A percentile compares a stretch with the other conserved stretches of the same genome.
Conservation (phyloP, 2,113 vertebrate species). For the Forbesichthys agassizii region DNA sequence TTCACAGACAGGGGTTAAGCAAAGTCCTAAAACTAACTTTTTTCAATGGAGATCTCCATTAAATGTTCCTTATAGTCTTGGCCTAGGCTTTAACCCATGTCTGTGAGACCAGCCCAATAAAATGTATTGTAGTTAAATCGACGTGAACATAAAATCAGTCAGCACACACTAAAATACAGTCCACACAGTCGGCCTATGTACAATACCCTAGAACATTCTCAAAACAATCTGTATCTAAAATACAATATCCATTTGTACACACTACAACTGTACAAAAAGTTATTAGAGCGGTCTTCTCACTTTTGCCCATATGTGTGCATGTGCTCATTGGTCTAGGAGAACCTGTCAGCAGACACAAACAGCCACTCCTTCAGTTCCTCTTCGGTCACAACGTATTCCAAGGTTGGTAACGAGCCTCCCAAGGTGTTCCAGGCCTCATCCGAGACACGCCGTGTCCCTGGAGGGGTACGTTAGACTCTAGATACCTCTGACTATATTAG, state of each 20-base stretch:
- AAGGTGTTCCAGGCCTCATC: conserved; percentile 89
- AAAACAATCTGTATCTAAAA: no score
- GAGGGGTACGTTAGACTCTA: conserved; percentile 82
- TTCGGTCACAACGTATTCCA: conserved; percentile 91
- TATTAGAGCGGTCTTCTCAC: conserved; percentile 1
- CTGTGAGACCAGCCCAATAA: no score
- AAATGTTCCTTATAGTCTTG: no score
- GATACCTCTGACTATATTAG: background rate
- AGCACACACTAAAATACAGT: no score
- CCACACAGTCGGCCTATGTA: no score
- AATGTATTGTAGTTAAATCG: no score
- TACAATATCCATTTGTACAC: background rate
- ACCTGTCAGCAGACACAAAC: conserved; percentile 75
- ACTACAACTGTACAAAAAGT: background rate
- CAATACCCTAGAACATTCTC: no score
- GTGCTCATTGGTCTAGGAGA: conserved; percentile 72
- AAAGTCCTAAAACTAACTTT: no score
- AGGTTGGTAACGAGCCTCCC: conserved; percentile 85
- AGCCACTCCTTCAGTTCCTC: conserved; percentile 89
- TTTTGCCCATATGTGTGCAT: conserved; percentile 1
- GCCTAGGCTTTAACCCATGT: no score
- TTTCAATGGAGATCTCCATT: no score
- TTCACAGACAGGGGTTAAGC: no score
- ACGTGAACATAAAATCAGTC: no score
- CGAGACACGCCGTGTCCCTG: conserved; percentile 85